Base-by-base conservation (phyloP, 2,113 vertebrate genomes). In the Zapornia atra region DNA sequence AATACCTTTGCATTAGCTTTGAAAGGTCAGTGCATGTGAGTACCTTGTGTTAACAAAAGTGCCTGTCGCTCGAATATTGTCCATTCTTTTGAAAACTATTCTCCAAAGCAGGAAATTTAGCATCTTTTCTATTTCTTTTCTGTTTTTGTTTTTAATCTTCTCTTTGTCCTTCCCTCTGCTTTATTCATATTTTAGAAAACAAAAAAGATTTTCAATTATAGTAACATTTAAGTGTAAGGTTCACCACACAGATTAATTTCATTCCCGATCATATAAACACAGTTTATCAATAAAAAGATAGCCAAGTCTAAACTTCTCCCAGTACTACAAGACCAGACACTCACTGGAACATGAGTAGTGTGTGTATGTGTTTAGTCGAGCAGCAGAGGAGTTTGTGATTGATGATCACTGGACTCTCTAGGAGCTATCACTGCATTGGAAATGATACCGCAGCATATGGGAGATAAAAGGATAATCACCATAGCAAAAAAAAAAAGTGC, bases 1-100 rank as follows among this genome's bases (percentile, higher is more conserved):
- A 94, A 90, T 51, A 92, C 42, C 14, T 92, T 93, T 94, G 54
- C 79, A 70, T 93, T 88, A 87, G 36, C 54, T 96, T 94, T 90
- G 75, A 94, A 96, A 96, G 85, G 71, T 90, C 82, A 93, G 66
- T 82, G 50, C 50, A 22, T 59, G 44, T 77, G 84, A 25, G 66
- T 88, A 85, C 50, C 34, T 80, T 96, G 40, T 72, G 87, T 86
- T 89, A 96, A 89, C 78, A 91, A 85, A 90, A 94, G 70, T 82
- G 50, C 50, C 81, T 87, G 78, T 87, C 70, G 79, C 26, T 86
- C 11, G 34, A 82, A 91, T 7, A 19, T 56, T 66, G 81, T 86
- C 60, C 34, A 25, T 2, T 44, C 19, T 76, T 89, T 72, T 46
- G 66, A 90, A 90, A 91, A 57, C 31, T 72, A 10, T 53, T 71